Evolutionary conservation across 2,113 vertebrate species (phyloP), one percentile per base, ranked within the genome.

Genomic region (Oreochromis spilurus): DNA sequence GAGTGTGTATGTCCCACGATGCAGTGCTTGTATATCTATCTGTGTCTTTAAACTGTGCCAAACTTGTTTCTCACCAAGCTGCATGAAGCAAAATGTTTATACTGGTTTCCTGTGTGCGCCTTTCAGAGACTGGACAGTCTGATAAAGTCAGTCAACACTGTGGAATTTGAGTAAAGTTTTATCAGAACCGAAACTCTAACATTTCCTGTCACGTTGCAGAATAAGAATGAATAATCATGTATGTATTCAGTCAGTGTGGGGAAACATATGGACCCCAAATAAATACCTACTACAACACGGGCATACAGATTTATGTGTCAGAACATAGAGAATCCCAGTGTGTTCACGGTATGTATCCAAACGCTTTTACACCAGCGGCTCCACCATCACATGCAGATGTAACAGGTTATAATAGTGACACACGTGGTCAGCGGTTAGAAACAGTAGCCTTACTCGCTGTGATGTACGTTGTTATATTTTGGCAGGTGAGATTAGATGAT

Each of bases 31-130:
- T 94, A 82, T 92, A 85, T 89, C 60, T 91, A 81, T 90, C 50
- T 92, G 89, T 90, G 87, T 91, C 92, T 92, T 87, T 88, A 90
- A 92, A 89, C 88, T 90, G 94, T 96, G 94, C 94, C 94, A 96
- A 96, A 94, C 91, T 86, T 88, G 88, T 87, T 89, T 89, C 88
- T 85, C 83, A 85, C 60, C 13, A 58, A 92, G 87, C 84, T 96
- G 96, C 96, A 96, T 96, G 96, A 95, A 93, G 91, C 88, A 91
- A 94, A 93, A 93, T 84, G 88, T 89, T 75, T 81, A 90, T 87
- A 80, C 58, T 83, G 34, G 54, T 80, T 87, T 80, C 78, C 26
- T 36, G 26, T 13, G 14, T 57, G 79, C 55, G 88, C 83, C 75
- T 82, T 24, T 11, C 83, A 57, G 72, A 91, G 78, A 84, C 55